Evolutionary conservation across 2,888 invertebrate genomes (phyloP).

Genomic region (Nephrocerus scutellatus): DNA sequence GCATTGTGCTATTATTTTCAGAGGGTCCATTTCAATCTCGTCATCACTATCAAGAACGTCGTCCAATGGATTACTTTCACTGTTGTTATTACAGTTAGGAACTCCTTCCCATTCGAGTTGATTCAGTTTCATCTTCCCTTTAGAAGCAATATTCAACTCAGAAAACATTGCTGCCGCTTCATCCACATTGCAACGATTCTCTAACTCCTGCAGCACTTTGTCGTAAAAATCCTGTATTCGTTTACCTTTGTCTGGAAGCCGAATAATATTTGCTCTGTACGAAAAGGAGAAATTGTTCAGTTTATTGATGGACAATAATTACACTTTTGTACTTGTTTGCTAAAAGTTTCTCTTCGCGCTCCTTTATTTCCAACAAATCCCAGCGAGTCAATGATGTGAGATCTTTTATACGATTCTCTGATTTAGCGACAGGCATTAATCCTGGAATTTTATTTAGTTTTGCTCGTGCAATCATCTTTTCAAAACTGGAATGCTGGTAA

Average conservation of each 20-base stretch:
- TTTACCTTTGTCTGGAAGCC: slow-evolving; percentile 43
- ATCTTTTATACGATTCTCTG: slow-evolving; percentile 33
- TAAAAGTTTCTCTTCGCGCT: slow-evolving; percentile 38
- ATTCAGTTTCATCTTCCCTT: slow-evolving; percentile 32
- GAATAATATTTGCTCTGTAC: slow-evolving; percentile 30
- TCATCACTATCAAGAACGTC: slow-evolving; percentile 44
- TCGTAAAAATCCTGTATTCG: slow-evolving; percentile 38
- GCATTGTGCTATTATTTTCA: slow-evolving; percentile 41
- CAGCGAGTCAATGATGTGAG: slow-evolving; percentile 30
- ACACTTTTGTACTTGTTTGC: slow-evolving; percentile 39
- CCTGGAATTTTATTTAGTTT: slow-evolving; percentile 33
- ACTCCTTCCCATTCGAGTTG: slow-evolving; percentile 41
- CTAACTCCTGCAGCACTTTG: slow-evolving; percentile 36
- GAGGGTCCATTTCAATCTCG: slow-evolving; percentile 39
- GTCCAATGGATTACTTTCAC: slow-evolving; percentile 16
- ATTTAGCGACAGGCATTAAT: slow-evolving; percentile 26
- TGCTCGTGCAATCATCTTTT: slow-evolving; percentile 22
- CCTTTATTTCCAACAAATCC: slow-evolving; percentile 39
- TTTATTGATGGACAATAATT: not conserved
- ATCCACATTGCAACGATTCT: slow-evolving; percentile 35
- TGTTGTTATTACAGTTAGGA: slow-evolving; percentile 11
- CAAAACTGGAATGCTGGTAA: too few species aligned
- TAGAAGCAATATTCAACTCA: slow-evolving; percentile 38
- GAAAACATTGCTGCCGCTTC: slow-evolving; percentile 38
- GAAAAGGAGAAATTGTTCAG: not conserved